Evolutionary conservation across 1,140 invertebrate genomes (phyloP), one percentile per base, ranked within the genome.

Genomic region (Conus betulinus): DNA sequence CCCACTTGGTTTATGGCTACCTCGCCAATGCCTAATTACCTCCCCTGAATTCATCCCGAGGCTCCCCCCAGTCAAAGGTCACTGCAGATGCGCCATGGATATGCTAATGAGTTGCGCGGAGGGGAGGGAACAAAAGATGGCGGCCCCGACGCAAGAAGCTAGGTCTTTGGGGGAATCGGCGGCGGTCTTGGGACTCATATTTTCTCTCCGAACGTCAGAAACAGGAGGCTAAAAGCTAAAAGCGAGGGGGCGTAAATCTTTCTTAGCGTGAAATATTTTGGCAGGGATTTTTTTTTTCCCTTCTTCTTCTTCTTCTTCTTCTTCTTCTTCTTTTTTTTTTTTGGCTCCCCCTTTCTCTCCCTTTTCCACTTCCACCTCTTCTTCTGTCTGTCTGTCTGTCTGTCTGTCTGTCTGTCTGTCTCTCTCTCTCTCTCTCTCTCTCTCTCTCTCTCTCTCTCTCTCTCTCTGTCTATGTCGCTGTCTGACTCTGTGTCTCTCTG

Each of bases 61-160:
- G n/a, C 5, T 17, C 20, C 27, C 74, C 74, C 74, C 5, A 51
- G 25, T 27, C 74, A 78, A 25, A 78, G 74, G n/a, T 78, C 74
- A 78, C 74, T 78, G 74, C 74, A 78, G 74, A 78, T 78, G 74
- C 74, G 74, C 74, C 74, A 78, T 78, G 74, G 74, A 78, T 78
- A 78, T 78, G 74, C 74, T 78, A 78, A 78, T 78, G n/a, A 78
- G n/a, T 7, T 51, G 74, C 74, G 74, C 57, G 17, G 17, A 10
- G 57, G 17, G 57, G 17, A 60, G 20, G 20, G 74, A 78, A 78
- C 74, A 78, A 78, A 78, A 78, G 74, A 78, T 78, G 74, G 74
- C 74, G 74, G 74, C 55, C 6, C n/a, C n/a, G n/a, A n/a, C 17
- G 7, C 17, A 60, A 60, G 57, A 60, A 60, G 57, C n/a, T 10